Evolutionary conservation across 2,797 vertebrate species (phyloP).

Genomic region (Mico argentatus): DNA sequence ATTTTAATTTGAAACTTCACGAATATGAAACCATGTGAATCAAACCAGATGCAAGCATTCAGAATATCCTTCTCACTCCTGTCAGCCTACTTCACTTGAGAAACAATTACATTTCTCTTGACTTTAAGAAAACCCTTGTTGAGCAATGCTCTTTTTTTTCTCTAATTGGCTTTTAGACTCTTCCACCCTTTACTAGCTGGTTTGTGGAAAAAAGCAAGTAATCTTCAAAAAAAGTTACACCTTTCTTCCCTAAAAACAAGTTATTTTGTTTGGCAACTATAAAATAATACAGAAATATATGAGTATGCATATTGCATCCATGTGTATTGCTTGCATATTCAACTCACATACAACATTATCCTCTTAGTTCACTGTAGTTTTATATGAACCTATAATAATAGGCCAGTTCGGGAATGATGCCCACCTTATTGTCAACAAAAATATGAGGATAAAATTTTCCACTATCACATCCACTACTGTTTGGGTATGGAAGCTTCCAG

Average conservation of each 20-base stretch:
- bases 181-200: background rate
- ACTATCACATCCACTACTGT: slow-evolving; percentile 35
- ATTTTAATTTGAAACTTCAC: slow-evolving; percentile 69
- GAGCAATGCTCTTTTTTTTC: background rate
- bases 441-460: slow-evolving; percentile 60
- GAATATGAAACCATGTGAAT: slow-evolving; percentile 61
- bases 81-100: background rate
- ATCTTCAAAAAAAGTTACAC: background rate
- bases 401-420: slow-evolving; percentile 15
- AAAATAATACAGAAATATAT: slow-evolving; percentile 6
- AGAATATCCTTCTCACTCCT: background rate
- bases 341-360: background rate
- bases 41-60: slow-evolving; percentile 67
- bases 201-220: background rate
- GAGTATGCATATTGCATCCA: background rate
- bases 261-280: background rate
- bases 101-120: slow-evolving; percentile 21
- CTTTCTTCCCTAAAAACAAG: background rate
- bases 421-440: slow-evolving; percentile 54
- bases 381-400: slow-evolving; percentile 41
- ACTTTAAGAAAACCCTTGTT: background rate
- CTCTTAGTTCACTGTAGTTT: slow-evolving; percentile 8
- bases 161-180: background rate
- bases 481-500: slow-evolving; percentile 10
- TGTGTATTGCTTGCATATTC: background rate